These are phyloP conservation scores for Myripristis jacobus DNA, from an alignment of 2,797 vertebrate species.

Conservation along the genomic window DNA sequence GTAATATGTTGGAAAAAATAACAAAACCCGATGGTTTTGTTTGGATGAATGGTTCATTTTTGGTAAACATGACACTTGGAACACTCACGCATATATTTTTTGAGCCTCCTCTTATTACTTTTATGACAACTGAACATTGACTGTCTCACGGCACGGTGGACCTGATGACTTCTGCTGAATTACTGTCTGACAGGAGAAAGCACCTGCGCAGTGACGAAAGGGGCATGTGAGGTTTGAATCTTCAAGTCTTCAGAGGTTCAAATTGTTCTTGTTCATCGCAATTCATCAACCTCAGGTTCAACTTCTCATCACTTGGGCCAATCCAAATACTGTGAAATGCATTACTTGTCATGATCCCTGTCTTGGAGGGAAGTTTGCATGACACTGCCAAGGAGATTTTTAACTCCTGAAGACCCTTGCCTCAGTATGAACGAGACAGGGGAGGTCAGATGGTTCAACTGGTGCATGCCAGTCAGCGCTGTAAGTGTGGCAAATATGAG, in stretches of 20 bases:
- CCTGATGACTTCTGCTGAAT: constrained; percentile 32
- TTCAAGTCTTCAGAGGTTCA: not conserved
- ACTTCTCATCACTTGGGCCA: constrained; percentile 45
- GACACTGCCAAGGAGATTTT: constrained; percentile 17
- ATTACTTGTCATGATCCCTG: constrained; percentile 21
- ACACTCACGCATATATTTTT: not conserved
- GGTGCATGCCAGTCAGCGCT: no score
- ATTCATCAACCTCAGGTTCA: constrained; percentile 41
- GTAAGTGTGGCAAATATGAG: no score
- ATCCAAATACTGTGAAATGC: constrained; percentile 46
- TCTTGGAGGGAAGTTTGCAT: constrained; percentile 36
- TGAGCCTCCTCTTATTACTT: not conserved
- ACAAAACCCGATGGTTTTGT: no score
- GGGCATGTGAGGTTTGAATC: constrained; percentile 18
- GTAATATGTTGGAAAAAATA: not conserved
- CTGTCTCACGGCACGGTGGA: constrained; percentile 6
- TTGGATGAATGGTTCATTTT: constrained; percentile 1
- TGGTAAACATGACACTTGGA: not conserved
- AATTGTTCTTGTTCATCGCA: constrained; percentile 22
- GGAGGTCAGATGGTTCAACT: not conserved
- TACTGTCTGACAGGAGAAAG: constrained; percentile 15
- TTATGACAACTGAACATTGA: no score
- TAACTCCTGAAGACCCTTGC: constrained; percentile 25
- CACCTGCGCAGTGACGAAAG: constrained; percentile 20
- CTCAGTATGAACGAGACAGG: not conserved